Base-by-base conservation (phyloP, 2,797 vertebrate species). In the Sebastes vulpes region DNA sequence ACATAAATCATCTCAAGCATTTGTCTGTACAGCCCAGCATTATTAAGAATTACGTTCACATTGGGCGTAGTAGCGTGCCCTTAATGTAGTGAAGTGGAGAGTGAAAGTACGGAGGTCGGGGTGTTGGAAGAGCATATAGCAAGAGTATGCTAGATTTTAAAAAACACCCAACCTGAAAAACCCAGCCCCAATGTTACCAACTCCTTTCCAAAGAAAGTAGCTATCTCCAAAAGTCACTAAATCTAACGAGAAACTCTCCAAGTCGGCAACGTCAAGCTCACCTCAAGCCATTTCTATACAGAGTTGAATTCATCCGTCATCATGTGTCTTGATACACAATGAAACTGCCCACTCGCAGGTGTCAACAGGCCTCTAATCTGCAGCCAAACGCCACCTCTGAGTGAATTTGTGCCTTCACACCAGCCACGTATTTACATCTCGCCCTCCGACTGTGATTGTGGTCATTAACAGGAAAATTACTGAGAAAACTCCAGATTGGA, bases 391-490 rank as follows among this genome's bases (percentile, higher is more conserved):
- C 26, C 42, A 52, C 23, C 60, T 63, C 32, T 6, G 32, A 58
- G 50, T 14, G 35, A 78, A 77, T 77, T 16, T 20, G 50, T 38
- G 28, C 65, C 50, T 50, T 9, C 52, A 79, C 4, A 20, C 66
- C 18, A 28, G 72, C 56, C 31, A 32, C 65, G 65, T 42, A 78
- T 84, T 80, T 72, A 68, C 57, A 70, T 52, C 46, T 46, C n/a
- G 35, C 65, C 54, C 16, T 18, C 65, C 25, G 1, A 66, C 72
- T 68, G 54, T 32, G 65, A 92, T 65, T 60, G 61, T 48, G 32
- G 26, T 81, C 81, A 81, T 83, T 84, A 82, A 72, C 16, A 7
- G 64, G 65, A 26, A 82, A 71, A 88, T 77, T 70, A 31, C 52
- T 52, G 18, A 20, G 59, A 84, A 82, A 89, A 76, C 63, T 71